Percentiles rank a stretch among this genome's conserved stretches.
Conservation (phyloP, 2,888 invertebrate species). For the Balanococcus diminutus region DNA sequence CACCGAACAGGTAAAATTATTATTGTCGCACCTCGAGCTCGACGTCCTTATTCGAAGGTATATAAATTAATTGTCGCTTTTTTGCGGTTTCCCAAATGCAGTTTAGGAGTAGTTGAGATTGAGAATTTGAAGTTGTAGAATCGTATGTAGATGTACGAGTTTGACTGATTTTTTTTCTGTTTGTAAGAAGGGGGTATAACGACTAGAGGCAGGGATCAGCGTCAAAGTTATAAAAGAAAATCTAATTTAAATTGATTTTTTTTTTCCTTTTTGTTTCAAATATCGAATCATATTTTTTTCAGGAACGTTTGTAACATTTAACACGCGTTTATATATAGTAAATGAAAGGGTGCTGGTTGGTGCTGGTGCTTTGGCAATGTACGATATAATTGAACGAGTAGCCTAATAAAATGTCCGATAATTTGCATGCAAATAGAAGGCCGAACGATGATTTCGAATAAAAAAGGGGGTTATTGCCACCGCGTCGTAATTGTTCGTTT, state of each 20-base stretch:
- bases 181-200: background rate
- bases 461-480: background rate
- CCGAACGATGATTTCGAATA: background rate
- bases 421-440: conserved; percentile 22
- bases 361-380: background rate
- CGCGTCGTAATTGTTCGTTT: background rate
- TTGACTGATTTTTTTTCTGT: no score
- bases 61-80: background rate
- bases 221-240: background rate
- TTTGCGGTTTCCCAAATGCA: background rate
- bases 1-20: background rate
- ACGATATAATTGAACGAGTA: conserved; percentile 8
- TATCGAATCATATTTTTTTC: background rate
- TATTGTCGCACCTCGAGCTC: no score
- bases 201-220: background rate
- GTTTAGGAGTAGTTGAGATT: background rate
- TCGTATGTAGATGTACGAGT: no score
- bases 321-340: no score
- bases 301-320: background rate
- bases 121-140: background rate
- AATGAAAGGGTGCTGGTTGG: background rate
- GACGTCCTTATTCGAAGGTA: background rate
- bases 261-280: background rate
- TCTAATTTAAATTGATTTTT: background rate
- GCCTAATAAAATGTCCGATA: conserved; percentile 34